Evolutionary conservation across 2,888 invertebrate genomes (phyloP).

Genomic region (Iphiclides podalirius): DNA sequence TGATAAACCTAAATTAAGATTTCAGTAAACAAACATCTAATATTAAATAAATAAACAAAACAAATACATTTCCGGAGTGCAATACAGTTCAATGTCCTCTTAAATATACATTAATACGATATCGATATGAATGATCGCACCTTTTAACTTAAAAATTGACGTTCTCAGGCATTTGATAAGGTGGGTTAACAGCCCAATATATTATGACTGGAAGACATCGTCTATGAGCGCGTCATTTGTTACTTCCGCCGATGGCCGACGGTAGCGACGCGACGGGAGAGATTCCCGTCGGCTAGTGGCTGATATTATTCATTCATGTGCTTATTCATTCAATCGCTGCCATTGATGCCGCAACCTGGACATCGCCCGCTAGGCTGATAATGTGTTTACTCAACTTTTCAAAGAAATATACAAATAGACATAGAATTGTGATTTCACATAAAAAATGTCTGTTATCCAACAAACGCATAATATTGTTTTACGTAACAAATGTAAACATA

Average conservation of each 20-base stretch:
- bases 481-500: too few relatives aligned
- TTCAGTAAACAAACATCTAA: too few relatives aligned
- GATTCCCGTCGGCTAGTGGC: neutral
- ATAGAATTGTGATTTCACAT: too few relatives aligned
- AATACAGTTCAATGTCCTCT: too few relatives aligned
- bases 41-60: too few relatives aligned
- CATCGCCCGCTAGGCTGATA: neutral
- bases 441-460: too few relatives aligned
- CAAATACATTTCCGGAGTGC: too few relatives aligned
- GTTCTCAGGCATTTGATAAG: neutral
- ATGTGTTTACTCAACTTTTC: neutral
- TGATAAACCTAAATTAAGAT: too few relatives aligned
- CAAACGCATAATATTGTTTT: too few relatives aligned
- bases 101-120: neutral
- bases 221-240: neutral
- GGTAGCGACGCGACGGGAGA: neutral
- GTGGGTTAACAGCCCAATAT: neutral
- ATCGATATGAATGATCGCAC: neutral
- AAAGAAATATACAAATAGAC: neutral
- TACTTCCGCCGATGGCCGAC: neutral
- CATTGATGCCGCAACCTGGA: neutral
- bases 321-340: neutral
- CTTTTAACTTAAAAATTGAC: neutral
- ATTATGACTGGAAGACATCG: neutral
- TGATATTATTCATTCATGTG: neutral